Percentiles rank a stretch among this genome's conserved stretches.
Conservation (phyloP, 2,113 vertebrate species). For the Aphelocoma coerulescens region DNA sequence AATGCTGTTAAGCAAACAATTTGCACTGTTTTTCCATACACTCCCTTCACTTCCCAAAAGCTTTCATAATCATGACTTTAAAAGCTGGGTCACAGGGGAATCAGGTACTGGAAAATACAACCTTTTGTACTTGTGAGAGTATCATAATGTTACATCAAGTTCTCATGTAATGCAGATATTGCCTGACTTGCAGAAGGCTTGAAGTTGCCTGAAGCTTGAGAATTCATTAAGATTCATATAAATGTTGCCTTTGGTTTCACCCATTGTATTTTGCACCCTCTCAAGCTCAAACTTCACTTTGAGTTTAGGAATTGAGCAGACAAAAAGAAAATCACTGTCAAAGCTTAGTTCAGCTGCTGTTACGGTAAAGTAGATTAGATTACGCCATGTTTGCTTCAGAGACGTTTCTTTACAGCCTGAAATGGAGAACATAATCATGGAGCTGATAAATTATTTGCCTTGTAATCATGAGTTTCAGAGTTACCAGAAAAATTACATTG, state of each 20-base stretch:
- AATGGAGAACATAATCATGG: neutral
- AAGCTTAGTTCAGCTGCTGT: neutral
- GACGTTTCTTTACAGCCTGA: neutral
- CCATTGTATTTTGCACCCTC: neutral
- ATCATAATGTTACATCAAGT: constrained; percentile 1
- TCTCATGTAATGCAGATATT: constrained; percentile 15
- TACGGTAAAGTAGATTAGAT: neutral
- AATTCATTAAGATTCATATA: constrained; percentile 45
- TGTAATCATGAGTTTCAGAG: neutral
- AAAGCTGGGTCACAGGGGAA: constrained; percentile 31
- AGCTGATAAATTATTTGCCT: neutral
- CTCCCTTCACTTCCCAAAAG: neutral
- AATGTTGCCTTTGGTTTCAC: constrained; percentile 33
- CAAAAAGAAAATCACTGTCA: constrained; percentile 1
- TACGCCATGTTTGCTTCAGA: neutral
- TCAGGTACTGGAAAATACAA: constrained; percentile 17
- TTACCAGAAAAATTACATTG: neutral
- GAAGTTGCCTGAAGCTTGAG: neutral
- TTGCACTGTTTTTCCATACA: neutral
- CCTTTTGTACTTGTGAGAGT: constrained; percentile 2
- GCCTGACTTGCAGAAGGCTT: neutral
- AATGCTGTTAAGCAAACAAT: constrained; percentile 36
- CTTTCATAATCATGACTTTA: constrained; percentile 4
- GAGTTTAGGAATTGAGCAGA: neutral
- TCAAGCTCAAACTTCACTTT: neutral